Base-by-base conservation (phyloP, 2,797 vertebrate species). In the Myotis vivesi region DNA sequence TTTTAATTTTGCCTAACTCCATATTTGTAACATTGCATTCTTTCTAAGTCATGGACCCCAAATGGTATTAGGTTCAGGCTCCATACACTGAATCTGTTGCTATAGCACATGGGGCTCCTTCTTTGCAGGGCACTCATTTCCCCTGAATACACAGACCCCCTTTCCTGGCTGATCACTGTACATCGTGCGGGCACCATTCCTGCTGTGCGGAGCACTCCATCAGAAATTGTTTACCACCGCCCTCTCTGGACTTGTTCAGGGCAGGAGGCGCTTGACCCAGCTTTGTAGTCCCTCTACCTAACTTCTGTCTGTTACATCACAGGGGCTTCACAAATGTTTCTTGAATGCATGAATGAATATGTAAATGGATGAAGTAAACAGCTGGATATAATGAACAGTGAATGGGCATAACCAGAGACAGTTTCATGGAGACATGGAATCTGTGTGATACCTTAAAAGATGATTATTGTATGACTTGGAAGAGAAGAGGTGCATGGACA, bases 161-260 rank as follows among this genome's bases (percentile, higher is more conserved):
- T 86, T 22, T 85, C 33, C 59, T 23, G 53, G 12, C 2, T 59
- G 13, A 0, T 76, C 59, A 8, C 13, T 25, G 17, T 30, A 1
- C 33, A 11, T 16, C 0, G 0, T 46, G 59, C 22, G 15, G 7
- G 1, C 16, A 10, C 55, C 44, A 11, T 87, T 64, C 38, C 76
- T 36, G 22, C 23, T 36, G 13, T 64, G 62, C 0, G 0, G 6
- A 8, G 2, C 44, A 46, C 57, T n/a, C 1, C 9, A 25, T 55
- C 11, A 36, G 23, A 57, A 68, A 28, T 44, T 77, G 28, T 20
- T 53, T 16, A 2, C 62, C 28, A 2, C 38, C 3, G 30, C n/a
- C 20, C 33, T 85, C 57, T 41, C 55, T 33, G 28, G 38, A 15
- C 7, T 12, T 81, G 23, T 41, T 55, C 10, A 30, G 36, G 5